These are phyloP conservation scores for Rhagonycha fulva DNA, from an alignment of 2,888 invertebrate genomes.

Conservation along the genomic window DNA sequence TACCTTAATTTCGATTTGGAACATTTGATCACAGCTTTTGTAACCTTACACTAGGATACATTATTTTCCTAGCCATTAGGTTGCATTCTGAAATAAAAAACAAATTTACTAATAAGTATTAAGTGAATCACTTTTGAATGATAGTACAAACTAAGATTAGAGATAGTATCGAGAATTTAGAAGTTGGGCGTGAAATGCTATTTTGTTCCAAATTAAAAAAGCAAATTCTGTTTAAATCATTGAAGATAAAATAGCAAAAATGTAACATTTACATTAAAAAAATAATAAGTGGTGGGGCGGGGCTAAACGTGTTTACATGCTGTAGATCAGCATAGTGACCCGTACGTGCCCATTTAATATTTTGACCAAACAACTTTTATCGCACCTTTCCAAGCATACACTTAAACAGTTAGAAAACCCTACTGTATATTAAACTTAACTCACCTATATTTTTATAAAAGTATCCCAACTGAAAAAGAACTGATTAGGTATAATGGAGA, in stretches of 20 bases:
- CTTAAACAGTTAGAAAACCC: conserved; percentile 3
- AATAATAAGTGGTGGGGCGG: conserved; percentile 51
- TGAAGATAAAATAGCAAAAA: conserved; percentile 35
- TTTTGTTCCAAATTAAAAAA: background rate
- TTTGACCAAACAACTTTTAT: background rate
- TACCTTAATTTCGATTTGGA: conserved; percentile 32
- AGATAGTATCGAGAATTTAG: background rate
- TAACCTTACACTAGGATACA: conserved; percentile 20
- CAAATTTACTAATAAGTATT: background rate
- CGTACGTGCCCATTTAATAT: conserved; percentile 13
- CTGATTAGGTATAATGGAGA: conserved; percentile 55
- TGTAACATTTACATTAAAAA: conserved; percentile 42
- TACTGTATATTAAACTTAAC: conserved; percentile 28
- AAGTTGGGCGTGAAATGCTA: background rate
- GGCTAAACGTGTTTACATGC: conserved; percentile 55
- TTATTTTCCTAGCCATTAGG: conserved; percentile 43
- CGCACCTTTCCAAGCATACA: conserved; percentile 13
- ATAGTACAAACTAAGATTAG: background rate
- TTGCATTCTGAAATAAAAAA: conserved; percentile 42
- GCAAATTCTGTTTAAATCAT: background rate
- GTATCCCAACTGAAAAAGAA: conserved; percentile 46
- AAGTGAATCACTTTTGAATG: background rate
- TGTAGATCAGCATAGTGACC: conserved; percentile 13
- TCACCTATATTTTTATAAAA: conserved; percentile 48
- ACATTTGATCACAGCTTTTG: conserved; percentile 31